Conservation (phyloP, 2,113 vertebrate species). For the Eclectus roratus region DNA sequence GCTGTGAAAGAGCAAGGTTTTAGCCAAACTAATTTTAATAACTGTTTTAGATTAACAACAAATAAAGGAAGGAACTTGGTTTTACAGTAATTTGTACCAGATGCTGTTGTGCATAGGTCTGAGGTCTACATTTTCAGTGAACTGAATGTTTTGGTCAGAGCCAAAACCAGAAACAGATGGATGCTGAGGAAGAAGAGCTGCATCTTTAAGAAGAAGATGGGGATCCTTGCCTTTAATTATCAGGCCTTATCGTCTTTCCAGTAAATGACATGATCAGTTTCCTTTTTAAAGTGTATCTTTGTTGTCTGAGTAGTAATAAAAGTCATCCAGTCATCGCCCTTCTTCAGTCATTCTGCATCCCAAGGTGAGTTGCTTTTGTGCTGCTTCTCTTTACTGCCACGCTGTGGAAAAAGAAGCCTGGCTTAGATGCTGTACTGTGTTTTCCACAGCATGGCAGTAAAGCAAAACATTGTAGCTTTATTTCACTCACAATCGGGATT, state of each 20-base stretch:
- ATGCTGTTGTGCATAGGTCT: not conserved
- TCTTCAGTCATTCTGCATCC: not conserved
- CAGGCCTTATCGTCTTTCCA: not conserved
- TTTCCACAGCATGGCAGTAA: conserved; percentile 16
- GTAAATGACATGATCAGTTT: not conserved
- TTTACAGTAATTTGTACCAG: not conserved
- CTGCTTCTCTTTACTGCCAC: conserved; percentile 17
- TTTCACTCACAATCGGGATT: not conserved
- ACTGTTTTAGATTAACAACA: not conserved
- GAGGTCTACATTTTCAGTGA: not conserved
- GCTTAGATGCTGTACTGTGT: not conserved
- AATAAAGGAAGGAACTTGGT: not conserved
- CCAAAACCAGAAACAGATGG: not conserved
- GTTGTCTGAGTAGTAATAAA: not conserved
- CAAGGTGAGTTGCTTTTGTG: not conserved
- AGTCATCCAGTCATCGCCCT: not conserved
- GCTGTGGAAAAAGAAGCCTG: not conserved
- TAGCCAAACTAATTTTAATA: not conserved
- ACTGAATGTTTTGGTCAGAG: conserved; percentile 6
- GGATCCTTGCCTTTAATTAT: not conserved
- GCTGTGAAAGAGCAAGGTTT: not conserved
- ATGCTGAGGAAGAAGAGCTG: not conserved
- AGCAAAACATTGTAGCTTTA: not conserved
- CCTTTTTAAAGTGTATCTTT: not conserved
- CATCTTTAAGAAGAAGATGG: not conserved